Conservation (phyloP, 2,113 vertebrate species). For the Brienomyrus brachyistius region DNA sequence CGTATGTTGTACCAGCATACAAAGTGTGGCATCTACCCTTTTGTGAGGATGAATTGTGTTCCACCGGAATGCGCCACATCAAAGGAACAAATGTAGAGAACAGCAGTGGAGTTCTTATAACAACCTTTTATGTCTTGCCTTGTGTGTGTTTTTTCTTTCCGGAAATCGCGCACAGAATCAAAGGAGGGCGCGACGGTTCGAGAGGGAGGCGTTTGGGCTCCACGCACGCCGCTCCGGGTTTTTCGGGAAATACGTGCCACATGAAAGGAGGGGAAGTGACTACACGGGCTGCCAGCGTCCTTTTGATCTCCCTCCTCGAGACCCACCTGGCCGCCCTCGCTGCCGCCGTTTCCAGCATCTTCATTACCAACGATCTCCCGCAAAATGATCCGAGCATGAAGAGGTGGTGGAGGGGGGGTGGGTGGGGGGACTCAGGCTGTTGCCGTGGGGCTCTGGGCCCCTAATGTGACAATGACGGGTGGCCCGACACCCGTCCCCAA, state of each 20-base stretch:
- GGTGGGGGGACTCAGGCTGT: not conserved
- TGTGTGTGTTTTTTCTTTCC: not conserved
- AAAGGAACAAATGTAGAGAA: conserved; percentile 4
- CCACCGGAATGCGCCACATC: not conserved
- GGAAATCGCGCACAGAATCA: not conserved
- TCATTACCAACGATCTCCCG: not conserved
- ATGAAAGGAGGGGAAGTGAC: not conserved
- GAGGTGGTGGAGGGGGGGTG: not conserved
- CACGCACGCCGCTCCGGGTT: not conserved
- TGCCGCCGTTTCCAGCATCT: not conserved
- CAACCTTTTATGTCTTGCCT: not conserved
- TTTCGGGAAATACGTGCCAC: not conserved
- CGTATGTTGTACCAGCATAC: not conserved
- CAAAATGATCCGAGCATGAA: not conserved
- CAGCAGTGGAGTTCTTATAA: not conserved
- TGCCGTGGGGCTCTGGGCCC: conserved; percentile 6
- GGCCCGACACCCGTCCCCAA: conserved; percentile 22
- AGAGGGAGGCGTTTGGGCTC: not conserved
- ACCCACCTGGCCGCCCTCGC: not conserved
- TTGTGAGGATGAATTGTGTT: conserved; percentile 6
- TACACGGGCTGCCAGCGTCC: not conserved
- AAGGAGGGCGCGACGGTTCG: not conserved
- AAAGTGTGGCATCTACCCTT: not conserved
- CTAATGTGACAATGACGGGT: conserved; percentile 44
- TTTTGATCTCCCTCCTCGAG: conserved; percentile 1